Evolutionary conservation across 2,888 invertebrate species (phyloP), one percentile per base, ranked within the genome.

Genomic region (Eueremaeus valkanovi): DNA sequence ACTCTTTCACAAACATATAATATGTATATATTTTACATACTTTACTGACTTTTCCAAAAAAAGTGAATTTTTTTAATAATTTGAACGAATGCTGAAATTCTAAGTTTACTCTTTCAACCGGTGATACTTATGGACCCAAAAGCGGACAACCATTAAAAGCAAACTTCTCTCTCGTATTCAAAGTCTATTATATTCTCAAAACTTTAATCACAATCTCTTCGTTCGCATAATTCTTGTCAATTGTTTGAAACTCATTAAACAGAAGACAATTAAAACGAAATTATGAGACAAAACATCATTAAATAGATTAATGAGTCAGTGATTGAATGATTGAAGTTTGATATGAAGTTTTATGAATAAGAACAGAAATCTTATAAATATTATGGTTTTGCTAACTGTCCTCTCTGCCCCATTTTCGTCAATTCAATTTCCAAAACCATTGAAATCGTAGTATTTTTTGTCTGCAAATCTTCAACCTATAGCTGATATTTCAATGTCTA

Each of bases 21-120:
- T 16, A 33, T 61, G 31, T 61, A 61, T 36, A 16, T 31, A 36
- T 66, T 66, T 66, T 66, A 36, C 66, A 66, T 66, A 61, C 29
- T 21, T 18, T 51, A 51, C n/a, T 21, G 51, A 51, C 61, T 61
- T 61, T 61, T 24, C 33, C 29, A 61, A 13, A 21, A 61, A 61
- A 61, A 61, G 6, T 33, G 6, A 2, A 6, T 61, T 31, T 61
- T 31, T 61, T 33, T 13, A 61, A 33, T 61, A 51, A 51, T 51
- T 11, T 36, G 36, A 36, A 36, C 51, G 51, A 21, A 16, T 21
- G 3, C 16, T 6, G 6, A 51, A 8, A 21, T 21, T n/a, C 51
- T 51, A n/a, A 5, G 21, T 3, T 21, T 51, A n/a, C n/a, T 51
- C 51, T 51, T 1, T 51, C 51, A 51, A n/a, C n/a, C 51, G 16